Percentiles rank a stretch among this genome's conserved stretches.
These are phyloP conservation scores for Catamblyrhynchus diadema DNA, from an alignment of 2,797 vertebrate genomes.

Conservation along the genomic window DNA sequence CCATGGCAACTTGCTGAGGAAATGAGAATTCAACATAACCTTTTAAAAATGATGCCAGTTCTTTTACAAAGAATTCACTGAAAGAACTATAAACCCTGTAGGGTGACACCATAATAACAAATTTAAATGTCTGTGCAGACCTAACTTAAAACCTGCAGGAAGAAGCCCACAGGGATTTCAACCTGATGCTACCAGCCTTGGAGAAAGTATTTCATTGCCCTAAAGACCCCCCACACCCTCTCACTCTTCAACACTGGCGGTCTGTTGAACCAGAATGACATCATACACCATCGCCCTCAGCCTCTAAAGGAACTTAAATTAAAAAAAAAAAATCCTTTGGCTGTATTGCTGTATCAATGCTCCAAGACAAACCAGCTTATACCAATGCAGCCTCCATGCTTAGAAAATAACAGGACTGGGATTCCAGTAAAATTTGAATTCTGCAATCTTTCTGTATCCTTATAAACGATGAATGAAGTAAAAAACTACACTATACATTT, in stretches of 20 bases:
- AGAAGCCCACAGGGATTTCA: conserved; percentile 13
- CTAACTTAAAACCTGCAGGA: conserved; percentile 45
- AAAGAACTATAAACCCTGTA: background rate
- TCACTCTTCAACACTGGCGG: background rate
- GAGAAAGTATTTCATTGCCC: background rate
- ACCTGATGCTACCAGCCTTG: background rate
- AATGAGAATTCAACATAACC: conserved; percentile 11
- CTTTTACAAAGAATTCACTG: conserved; percentile 13
- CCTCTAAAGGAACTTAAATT: background rate
- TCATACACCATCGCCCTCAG: background rate
- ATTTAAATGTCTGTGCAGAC: background rate
- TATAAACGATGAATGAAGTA: background rate
- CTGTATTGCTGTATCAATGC: background rate
- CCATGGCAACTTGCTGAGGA: conserved; percentile 53
- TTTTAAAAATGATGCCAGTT: background rate
- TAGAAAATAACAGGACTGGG: background rate
- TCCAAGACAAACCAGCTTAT: background rate
- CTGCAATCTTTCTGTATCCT: background rate
- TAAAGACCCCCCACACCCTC: background rate
- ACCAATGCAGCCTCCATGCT: background rate
- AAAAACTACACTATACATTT: background rate
- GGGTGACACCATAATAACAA: conserved; percentile 30
- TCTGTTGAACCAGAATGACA: background rate
- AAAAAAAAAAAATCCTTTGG: background rate
- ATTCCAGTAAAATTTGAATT: background rate